Evolutionary conservation across 1,140 invertebrate genomes (phyloP).

Genomic region (Eupeodes corollae): DNA sequence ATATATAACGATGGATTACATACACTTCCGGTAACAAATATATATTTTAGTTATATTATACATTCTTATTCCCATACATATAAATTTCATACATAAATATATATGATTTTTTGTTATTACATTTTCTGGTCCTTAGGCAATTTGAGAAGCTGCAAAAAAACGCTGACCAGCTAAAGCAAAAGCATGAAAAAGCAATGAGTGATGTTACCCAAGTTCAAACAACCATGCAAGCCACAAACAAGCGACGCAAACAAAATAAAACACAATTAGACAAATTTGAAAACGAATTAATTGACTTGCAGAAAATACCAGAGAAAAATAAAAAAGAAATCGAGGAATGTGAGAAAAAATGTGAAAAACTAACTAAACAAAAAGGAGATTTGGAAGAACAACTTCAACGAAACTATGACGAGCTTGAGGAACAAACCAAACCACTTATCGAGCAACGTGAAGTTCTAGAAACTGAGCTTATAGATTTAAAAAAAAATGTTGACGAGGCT

Average conservation of each 20-base stretch:
- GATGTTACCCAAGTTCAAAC: slow-evolving; percentile 49
- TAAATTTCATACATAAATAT: no score
- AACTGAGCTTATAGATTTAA: slow-evolving; percentile 54
- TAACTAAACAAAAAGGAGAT: slow-evolving; percentile 40
- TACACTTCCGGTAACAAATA: no score
- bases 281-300: slow-evolving; percentile 49
- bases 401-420: slow-evolving; percentile 42
- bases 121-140: no score
- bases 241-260: slow-evolving; percentile 54
- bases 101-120: no score
- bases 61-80: no score
- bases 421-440: slow-evolving; percentile 49
- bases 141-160: slow-evolving; percentile 44
- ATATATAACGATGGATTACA: no score
- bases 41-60: no score
- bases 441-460: slow-evolving; percentile 54
- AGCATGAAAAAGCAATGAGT: slow-evolving; percentile 43
- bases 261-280: slow-evolving; percentile 49
- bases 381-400: slow-evolving; percentile 50
- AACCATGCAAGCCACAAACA: slow-evolving; percentile 48
- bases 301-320: slow-evolving; percentile 58
- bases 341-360: slow-evolving; percentile 44
- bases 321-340: slow-evolving; percentile 59
- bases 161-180: slow-evolving; percentile 46
- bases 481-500: slow-evolving; percentile 58